Evolutionary conservation across 2,797 vertebrate genomes (phyloP).

Genomic region (Lagocephalus sceleratus): DNA sequence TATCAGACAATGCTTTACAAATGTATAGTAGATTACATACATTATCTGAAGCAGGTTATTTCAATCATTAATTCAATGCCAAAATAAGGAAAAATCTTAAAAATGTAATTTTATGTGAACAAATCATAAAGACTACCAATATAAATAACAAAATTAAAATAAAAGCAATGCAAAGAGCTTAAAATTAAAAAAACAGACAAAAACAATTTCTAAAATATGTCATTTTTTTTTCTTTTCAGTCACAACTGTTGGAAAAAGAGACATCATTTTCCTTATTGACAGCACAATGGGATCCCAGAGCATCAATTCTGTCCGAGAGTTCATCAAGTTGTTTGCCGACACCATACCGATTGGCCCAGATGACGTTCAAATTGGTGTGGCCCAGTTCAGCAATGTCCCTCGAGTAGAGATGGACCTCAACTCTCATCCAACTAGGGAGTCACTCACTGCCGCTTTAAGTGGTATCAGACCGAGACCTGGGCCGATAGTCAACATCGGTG

Average conservation of each 20-base stretch:
- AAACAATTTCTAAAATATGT: neutral
- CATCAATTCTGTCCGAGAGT: slow-evolving; percentile 81
- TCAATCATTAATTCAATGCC: no score
- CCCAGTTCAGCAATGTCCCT: slow-evolving; percentile 77
- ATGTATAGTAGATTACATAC: no score
- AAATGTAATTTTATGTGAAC: no score
- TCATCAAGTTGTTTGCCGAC: slow-evolving; percentile 82
- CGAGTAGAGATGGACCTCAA: slow-evolving; percentile 86
- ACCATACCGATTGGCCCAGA: slow-evolving; percentile 86
- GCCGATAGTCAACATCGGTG: slow-evolving; percentile 78
- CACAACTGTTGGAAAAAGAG: slow-evolving; percentile 84
- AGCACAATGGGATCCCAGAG: slow-evolving; percentile 78
- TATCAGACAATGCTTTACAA: no score
- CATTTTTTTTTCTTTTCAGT: slow-evolving; percentile 71
- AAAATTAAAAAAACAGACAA: no score
- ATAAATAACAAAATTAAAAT: no score
- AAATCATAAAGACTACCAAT: no score
- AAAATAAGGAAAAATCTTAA: no score
- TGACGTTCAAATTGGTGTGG: slow-evolving; percentile 85
- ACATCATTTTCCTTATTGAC: slow-evolving; percentile 96
- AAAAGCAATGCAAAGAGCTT: no score
- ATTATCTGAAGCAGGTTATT: no score
- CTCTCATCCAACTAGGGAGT: slow-evolving; percentile 66
- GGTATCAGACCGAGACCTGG: slow-evolving; percentile 74
- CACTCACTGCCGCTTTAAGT: slow-evolving; percentile 63